Percentiles rank a stretch among this genome's conserved stretches.
Evolutionary conservation across 2,888 invertebrate genomes (phyloP).

Genomic region (Leptopilina drosophilae): DNA sequence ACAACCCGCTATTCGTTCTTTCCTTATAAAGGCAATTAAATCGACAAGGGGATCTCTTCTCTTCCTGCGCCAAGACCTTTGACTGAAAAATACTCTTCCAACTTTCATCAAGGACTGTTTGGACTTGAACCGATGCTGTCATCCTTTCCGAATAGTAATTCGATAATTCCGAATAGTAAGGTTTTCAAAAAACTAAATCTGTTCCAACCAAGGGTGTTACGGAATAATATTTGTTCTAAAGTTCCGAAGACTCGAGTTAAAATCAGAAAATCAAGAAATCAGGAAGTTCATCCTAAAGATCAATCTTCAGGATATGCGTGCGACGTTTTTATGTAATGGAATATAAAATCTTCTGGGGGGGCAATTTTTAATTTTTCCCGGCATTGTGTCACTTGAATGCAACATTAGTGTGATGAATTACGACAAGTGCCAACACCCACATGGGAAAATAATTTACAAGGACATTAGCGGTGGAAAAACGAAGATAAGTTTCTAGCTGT

Average conservation of each 20-base stretch:
- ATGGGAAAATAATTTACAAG: background rate
- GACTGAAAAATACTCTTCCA: background rate
- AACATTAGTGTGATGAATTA: background rate
- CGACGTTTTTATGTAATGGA: background rate
- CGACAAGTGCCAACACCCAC: background rate
- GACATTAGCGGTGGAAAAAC: background rate
- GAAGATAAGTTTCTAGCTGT: no score
- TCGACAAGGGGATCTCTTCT: slow-evolving; percentile 29
- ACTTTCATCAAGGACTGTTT: background rate
- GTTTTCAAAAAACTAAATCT: no score
- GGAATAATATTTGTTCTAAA: no score
- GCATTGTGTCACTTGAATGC: background rate
- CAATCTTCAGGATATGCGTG: no score
- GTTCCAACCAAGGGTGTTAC: no score
- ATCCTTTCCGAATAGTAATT: no score
- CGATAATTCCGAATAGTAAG: no score
- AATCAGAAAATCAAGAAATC: no score
- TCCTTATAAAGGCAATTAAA: slow-evolving; percentile 38
- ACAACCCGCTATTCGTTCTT: slow-evolving; percentile 47
- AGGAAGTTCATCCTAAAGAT: no score
- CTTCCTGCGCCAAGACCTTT: slow-evolving; percentile 11
- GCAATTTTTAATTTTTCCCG: background rate
- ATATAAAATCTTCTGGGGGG: background rate
- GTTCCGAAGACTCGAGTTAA: no score
- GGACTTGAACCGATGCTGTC: no score